Percentiles rank a stretch among this genome's conserved stretches.
These are phyloP conservation scores for Microctonus brassicae DNA, from an alignment of 2,888 invertebrate genomes.

Conservation along the genomic window DNA sequence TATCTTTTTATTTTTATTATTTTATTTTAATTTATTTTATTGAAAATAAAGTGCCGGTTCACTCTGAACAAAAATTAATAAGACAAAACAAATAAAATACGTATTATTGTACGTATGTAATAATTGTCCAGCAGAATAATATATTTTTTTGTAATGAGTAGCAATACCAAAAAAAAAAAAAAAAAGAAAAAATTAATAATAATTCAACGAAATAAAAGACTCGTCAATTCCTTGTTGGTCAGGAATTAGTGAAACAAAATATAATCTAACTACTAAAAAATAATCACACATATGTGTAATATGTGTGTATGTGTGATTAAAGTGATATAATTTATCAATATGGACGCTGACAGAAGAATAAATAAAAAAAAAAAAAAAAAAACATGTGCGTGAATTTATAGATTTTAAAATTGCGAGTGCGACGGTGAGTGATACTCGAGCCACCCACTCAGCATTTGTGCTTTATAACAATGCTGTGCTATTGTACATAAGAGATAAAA, in stretches of 20 bases:
- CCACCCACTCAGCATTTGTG: slow-evolving; percentile 28
- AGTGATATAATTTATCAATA: slow-evolving; percentile 43
- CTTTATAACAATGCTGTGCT: slow-evolving; percentile 27
- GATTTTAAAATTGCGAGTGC: slow-evolving; percentile 27
- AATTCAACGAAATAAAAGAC: slow-evolving; percentile 45
- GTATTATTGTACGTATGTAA: background rate
- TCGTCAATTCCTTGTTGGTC: slow-evolving; percentile 60
- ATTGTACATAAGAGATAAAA: slow-evolving; percentile 34
- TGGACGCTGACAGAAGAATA: slow-evolving; percentile 37
- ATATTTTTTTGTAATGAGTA: slow-evolving; percentile 35
- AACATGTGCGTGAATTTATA: slow-evolving; percentile 29
- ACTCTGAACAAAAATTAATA: background rate
- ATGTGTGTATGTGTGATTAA: slow-evolving; percentile 44
- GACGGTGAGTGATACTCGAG: slow-evolving; percentile 28
- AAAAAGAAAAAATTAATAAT: slow-evolving; percentile 34
- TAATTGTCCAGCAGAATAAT: slow-evolving; percentile 14
- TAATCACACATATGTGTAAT: slow-evolving; percentile 44
- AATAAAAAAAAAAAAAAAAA: slow-evolving; percentile 19
- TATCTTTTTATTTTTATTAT: background rate
- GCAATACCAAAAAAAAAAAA: slow-evolving; percentile 8
- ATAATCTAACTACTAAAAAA: slow-evolving; percentile 26
- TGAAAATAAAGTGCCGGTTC: background rate
- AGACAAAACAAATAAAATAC: background rate
- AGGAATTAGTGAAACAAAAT: slow-evolving; percentile 41
- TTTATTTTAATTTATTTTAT: slow-evolving; percentile 34